These are phyloP conservation scores for Clostera curtula DNA, from an alignment of 2,888 invertebrate species.

Conservation along the genomic window DNA sequence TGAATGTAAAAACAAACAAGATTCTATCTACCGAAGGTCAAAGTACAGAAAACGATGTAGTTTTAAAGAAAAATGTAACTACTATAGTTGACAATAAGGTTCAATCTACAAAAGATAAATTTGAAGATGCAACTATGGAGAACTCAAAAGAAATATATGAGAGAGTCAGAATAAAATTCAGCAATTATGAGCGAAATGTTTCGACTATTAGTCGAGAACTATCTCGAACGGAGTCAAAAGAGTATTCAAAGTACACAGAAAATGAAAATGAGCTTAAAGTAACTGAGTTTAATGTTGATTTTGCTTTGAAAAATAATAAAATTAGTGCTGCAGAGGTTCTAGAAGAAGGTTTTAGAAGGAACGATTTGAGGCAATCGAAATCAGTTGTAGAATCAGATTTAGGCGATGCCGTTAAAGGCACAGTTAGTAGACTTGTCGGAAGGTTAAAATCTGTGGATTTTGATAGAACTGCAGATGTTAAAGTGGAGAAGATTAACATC, in stretches of 20 bases:
- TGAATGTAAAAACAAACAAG: no score
- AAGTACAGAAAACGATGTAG: no score
- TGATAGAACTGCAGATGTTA: slow-evolving; percentile 15
- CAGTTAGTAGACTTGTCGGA: slow-evolving; percentile 38
- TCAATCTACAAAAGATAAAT: no score
- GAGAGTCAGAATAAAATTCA: slow-evolving; percentile 4
- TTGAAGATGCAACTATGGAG: not conserved
- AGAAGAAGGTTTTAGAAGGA: no score
- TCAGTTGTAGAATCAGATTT: slow-evolving; percentile 47
- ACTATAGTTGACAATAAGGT: no score
- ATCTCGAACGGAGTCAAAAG: not conserved
- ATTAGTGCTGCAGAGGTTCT: no score
- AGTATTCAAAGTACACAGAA: no score
- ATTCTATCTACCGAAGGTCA: no score
- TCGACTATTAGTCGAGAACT: not conserved
- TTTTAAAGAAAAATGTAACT: no score
- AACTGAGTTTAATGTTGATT: not conserved
- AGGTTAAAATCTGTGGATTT: slow-evolving; percentile 47
- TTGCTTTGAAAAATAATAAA: not conserved
- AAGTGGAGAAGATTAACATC: slow-evolving; percentile 30
- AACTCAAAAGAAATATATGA: slow-evolving; percentile 2
- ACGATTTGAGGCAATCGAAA: slow-evolving; percentile 24
- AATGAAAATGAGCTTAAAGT: not conserved
- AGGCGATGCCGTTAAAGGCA: slow-evolving; percentile 40
- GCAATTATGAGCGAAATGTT: slow-evolving; percentile 7